Conservation (phyloP, 2,888 invertebrate species). For the Drepana falcataria region DNA sequence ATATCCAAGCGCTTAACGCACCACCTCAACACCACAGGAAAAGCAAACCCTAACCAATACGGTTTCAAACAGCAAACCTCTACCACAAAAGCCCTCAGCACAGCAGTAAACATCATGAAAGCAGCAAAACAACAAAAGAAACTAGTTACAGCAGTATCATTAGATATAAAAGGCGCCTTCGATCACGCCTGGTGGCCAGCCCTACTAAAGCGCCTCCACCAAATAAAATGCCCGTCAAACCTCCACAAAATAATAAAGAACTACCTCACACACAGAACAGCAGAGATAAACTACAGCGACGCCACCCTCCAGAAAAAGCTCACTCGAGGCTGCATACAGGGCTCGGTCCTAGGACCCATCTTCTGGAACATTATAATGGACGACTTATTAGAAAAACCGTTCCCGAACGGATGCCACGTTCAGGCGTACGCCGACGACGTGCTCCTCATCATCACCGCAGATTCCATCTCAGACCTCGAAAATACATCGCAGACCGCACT, state of each 20-base stretch:
- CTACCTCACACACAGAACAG: not conserved
- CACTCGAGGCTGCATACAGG: constrained; percentile 11
- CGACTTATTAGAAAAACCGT: constrained; percentile 3
- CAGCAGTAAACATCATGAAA: too few species aligned
- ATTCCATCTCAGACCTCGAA: constrained; percentile 6
- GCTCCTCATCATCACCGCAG: constrained; percentile 5
- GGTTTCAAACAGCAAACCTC: constrained; percentile 6
- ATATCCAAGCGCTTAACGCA: too few species aligned
- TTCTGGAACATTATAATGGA: constrained; percentile 12
- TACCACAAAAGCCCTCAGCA: not conserved
- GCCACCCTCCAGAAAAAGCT: not conserved
- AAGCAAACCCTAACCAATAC: not conserved
- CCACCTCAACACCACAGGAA: too few species aligned
- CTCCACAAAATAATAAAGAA: not conserved
- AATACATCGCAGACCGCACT: not conserved
- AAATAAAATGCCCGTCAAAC: too few species aligned
- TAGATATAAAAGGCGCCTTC: not conserved
- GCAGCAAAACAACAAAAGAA: not conserved
- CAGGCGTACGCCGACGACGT: constrained; percentile 9
- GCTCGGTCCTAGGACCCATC: constrained; percentile 11
- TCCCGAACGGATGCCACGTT: not conserved
- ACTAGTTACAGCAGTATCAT: not conserved
- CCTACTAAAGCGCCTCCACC: not conserved
- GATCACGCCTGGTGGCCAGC: not conserved
- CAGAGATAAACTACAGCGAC: not conserved